These are phyloP conservation scores for Mallotus villosus DNA, from an alignment of 2,797 vertebrate genomes.

Conservation along the genomic window DNA sequence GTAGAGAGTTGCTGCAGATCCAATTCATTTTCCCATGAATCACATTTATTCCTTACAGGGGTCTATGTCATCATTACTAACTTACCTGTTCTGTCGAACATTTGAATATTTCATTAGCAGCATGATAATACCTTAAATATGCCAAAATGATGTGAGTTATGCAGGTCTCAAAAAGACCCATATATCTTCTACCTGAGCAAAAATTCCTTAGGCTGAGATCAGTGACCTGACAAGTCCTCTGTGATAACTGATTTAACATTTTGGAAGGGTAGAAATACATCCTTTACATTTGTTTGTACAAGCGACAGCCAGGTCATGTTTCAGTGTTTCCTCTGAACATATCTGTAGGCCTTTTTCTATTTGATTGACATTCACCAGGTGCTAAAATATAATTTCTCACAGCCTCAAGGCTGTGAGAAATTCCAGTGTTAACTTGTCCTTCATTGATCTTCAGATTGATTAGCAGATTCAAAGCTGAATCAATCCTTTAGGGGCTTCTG, in stretches of 20 bases:
- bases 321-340: slow-evolving; percentile 1
- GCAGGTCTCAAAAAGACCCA: slow-evolving; percentile 35
- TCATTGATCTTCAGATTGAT: slow-evolving; percentile 62
- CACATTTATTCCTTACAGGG: slow-evolving; percentile 34
- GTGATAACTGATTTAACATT: slow-evolving; percentile 52
- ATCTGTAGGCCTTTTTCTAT: slow-evolving; percentile 15
- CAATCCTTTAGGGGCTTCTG: slow-evolving; percentile 62
- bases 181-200: slow-evolving; percentile 41
- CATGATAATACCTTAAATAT: slow-evolving; percentile 47
- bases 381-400: too few species aligned
- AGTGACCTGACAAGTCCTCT: slow-evolving; percentile 45
- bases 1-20: slow-evolving; percentile 31
- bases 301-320: neutral
- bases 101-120: slow-evolving; percentile 42
- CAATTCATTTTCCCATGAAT: slow-evolving; percentile 42
- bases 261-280: slow-evolving; percentile 16
- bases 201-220: slow-evolving; percentile 52
- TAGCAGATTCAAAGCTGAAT: slow-evolving; percentile 70
- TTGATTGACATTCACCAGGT: slow-evolving; percentile 24
- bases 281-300: slow-evolving; percentile 12
- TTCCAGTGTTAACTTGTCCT: slow-evolving; percentile 38
- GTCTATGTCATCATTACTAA: slow-evolving; percentile 47
- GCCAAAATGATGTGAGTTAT: slow-evolving; percentile 33
- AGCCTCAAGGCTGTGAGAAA: slow-evolving; percentile 37
- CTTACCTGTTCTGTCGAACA: slow-evolving; percentile 40